Evolutionary conservation across 1,140 invertebrate genomes (phyloP).

Genomic region (Apis cerana): DNA sequence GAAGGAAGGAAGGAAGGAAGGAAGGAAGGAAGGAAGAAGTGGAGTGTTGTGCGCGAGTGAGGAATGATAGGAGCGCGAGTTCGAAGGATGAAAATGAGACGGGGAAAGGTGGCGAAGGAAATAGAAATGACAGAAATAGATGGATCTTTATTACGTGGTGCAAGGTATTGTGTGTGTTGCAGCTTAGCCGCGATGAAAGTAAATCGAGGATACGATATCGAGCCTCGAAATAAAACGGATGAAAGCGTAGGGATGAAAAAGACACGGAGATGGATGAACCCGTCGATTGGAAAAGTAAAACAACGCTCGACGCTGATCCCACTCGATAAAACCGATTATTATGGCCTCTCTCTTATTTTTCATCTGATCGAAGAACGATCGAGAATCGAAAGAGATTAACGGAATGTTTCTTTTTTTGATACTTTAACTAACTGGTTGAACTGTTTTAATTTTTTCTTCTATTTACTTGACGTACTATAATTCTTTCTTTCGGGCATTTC

Average conservation of each 20-base stretch:
- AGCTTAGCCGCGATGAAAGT: conserved; percentile 30
- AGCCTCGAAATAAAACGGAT: conserved; percentile 32
- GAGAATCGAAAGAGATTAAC: not conserved
- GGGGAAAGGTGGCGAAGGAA: conserved; percentile 27
- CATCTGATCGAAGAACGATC: too few relatives aligned
- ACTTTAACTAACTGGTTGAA: not conserved
- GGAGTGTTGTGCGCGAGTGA: not conserved
- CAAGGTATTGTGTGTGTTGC: conserved; percentile 16
- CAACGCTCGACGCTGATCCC: not conserved
- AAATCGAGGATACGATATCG: conserved; percentile 47
- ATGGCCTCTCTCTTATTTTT: not conserved
- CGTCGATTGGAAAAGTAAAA: conserved; percentile 17
- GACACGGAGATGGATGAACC: conserved; percentile 34
- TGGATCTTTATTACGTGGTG: conserved; percentile 50
- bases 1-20: not conserved
- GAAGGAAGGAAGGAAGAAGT: not conserved
- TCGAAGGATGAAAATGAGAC: conserved; percentile 34
- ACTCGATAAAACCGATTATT: conserved; percentile 14
- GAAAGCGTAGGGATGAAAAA: not conserved
- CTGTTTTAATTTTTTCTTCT: too few relatives aligned
- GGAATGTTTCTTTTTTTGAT: not conserved
- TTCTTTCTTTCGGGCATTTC: too few relatives aligned
- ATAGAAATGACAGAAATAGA: conserved; percentile 46
- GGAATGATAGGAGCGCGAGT: conserved; percentile 5
- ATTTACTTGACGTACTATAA: too few relatives aligned